phyloP scores from a whole-genome alignment of 1,140 invertebrate species.

The Drosophila dunni region DNA sequence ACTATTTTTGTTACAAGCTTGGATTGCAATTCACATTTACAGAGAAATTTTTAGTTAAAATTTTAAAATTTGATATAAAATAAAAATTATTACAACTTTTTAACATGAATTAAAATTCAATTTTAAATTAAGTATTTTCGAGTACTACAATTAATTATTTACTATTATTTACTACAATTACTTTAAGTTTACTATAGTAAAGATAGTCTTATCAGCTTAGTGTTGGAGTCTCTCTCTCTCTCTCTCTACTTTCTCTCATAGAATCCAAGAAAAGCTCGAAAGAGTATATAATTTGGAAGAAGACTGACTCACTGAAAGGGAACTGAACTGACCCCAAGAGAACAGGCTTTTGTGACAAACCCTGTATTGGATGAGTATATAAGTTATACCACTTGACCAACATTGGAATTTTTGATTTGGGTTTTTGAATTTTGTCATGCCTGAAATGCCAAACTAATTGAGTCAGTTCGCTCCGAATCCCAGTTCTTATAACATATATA shows the following conservation, averaged over 20 bases:
- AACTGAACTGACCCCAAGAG: constrained; percentile 14
- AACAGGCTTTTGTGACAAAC: constrained; percentile 9
- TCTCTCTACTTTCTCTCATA: not conserved
- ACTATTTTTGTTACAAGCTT: no score
- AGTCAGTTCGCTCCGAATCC: constrained; percentile 28
- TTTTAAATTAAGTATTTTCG: no score
- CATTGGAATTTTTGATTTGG: constrained; percentile 21
- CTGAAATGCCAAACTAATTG: constrained; percentile 59
- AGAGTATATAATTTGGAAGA: constrained; percentile 4
- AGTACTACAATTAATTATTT: no score
- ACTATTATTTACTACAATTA: no score
- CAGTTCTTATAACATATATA: not conserved
- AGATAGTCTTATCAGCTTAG: not conserved
- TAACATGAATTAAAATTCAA: no score
- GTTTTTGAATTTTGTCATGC: constrained; percentile 44
- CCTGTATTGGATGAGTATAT: not conserved
- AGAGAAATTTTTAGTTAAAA: no score
- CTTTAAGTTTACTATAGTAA: not conserved
- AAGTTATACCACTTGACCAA: constrained; percentile 43
- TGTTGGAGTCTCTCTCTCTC: not conserved
- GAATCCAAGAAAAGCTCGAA: constrained; percentile 8
- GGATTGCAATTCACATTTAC: no score
- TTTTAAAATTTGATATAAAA: no score
- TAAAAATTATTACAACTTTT: no score
- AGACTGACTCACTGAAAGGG: constrained; percentile 16